These are phyloP conservation scores for Conus betulinus DNA, from an alignment of 1,140 invertebrate genomes.

Conservation along the genomic window DNA sequence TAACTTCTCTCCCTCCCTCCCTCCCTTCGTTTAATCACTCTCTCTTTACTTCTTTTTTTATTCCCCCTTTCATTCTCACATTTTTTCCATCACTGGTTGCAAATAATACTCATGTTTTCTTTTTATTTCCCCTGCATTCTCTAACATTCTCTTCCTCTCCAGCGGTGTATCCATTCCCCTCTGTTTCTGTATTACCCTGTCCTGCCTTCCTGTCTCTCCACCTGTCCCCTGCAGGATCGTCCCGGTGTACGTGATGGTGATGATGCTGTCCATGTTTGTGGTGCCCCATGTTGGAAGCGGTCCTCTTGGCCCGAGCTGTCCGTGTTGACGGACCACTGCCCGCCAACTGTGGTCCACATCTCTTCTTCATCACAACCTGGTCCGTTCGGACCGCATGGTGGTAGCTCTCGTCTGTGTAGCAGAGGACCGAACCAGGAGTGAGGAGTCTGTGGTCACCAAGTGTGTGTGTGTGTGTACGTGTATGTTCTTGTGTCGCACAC, in stretches of 20 bases:
- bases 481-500: not conserved
- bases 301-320: constrained; percentile 66
- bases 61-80: not conserved
- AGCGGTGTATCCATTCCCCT: not conserved
- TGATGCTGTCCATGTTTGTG: constrained; percentile 81
- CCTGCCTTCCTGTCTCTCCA: not conserved
- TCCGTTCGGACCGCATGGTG: constrained; percentile 60
- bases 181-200: not conserved
- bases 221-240: not conserved
- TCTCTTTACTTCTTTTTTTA: not conserved
- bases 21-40: not conserved
- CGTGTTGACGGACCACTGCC: constrained; percentile 75
- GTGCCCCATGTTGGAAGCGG: constrained; percentile 82
- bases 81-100: not conserved
- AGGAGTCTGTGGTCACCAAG: too few species aligned
- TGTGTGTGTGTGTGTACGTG: constrained; percentile 12
- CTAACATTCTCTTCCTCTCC: not conserved
- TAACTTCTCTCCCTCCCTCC: not conserved
- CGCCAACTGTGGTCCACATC: constrained; percentile 88
- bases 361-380: constrained; percentile 88
- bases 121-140: too few species aligned
- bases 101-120: too few species aligned
- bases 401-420: not conserved
- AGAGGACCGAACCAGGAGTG: not conserved
- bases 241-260: constrained; percentile 1